These are phyloP conservation scores for Mya arenaria DNA, from an alignment of 1,140 invertebrate species.

Conservation along the genomic window DNA sequence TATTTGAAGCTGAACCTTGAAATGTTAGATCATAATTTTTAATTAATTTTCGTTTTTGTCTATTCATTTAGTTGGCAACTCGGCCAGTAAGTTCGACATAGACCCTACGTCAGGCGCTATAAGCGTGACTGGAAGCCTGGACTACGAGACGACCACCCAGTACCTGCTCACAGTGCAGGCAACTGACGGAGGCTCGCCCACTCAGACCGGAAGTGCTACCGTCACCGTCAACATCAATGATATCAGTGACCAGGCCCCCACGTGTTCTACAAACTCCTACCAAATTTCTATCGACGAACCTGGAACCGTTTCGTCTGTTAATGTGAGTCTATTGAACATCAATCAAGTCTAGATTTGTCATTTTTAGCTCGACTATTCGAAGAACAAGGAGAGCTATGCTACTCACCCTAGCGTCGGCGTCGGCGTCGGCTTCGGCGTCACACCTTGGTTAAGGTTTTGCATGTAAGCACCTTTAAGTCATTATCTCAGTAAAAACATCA, in stretches of 20 bases:
- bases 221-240: constrained; percentile 59
- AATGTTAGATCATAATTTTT: too few relatives aligned
- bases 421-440: too few relatives aligned
- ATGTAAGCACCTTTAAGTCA: too few relatives aligned
- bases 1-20: too few relatives aligned
- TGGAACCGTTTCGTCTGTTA: background rate
- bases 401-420: too few relatives aligned
- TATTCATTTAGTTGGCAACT: constrained; percentile 55
- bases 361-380: too few relatives aligned
- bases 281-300: constrained; percentile 11
- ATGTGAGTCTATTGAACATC: too few relatives aligned
- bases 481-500: too few relatives aligned
- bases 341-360: too few relatives aligned
- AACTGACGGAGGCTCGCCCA: constrained; percentile 54
- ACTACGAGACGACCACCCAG: constrained; percentile 30
- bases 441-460: too few relatives aligned
- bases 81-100: constrained; percentile 55
- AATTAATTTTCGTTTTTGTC: too few relatives aligned
- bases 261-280: constrained; percentile 40
- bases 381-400: too few relatives aligned
- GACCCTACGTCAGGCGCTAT: constrained; percentile 49
- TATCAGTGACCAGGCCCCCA: constrained; percentile 65
- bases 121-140: constrained; percentile 31
- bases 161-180: constrained; percentile 59
- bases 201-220: constrained; percentile 28